These are phyloP conservation scores for Myotis myotis DNA, from an alignment of 2,797 vertebrate genomes.

Conservation along the genomic window DNA sequence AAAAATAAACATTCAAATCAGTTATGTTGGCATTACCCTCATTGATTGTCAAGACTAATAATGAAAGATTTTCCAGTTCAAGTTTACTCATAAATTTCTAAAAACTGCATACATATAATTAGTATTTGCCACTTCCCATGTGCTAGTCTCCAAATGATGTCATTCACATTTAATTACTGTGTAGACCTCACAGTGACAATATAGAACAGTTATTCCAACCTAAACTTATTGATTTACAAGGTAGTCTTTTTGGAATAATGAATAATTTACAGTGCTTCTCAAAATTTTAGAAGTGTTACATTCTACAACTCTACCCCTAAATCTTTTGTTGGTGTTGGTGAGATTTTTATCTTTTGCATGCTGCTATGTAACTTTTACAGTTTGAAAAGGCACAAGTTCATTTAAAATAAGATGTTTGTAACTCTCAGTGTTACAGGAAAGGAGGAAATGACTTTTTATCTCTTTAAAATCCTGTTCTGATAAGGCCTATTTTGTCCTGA, in stretches of 20 bases:
- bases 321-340: neutral
- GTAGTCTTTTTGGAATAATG: neutral
- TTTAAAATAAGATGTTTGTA: conserved; percentile 13
- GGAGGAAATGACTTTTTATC: neutral
- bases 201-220: neutral
- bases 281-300: neutral
- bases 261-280: neutral
- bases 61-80: neutral
- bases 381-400: neutral
- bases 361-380: neutral
- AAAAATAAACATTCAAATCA: conserved; percentile 38
- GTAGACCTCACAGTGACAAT: neutral
- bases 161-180: neutral
- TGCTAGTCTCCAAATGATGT: neutral
- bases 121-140: neutral
- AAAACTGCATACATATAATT: neutral
- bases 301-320: neutral
- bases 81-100: neutral
- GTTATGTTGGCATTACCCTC: neutral
- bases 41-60: neutral
- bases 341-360: neutral
- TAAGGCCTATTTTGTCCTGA: neutral
- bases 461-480: neutral
- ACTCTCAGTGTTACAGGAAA: neutral
- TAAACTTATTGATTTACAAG: neutral